Base-by-base conservation (phyloP, 2,888 invertebrate species). In the Diachrysia chrysitis region DNA sequence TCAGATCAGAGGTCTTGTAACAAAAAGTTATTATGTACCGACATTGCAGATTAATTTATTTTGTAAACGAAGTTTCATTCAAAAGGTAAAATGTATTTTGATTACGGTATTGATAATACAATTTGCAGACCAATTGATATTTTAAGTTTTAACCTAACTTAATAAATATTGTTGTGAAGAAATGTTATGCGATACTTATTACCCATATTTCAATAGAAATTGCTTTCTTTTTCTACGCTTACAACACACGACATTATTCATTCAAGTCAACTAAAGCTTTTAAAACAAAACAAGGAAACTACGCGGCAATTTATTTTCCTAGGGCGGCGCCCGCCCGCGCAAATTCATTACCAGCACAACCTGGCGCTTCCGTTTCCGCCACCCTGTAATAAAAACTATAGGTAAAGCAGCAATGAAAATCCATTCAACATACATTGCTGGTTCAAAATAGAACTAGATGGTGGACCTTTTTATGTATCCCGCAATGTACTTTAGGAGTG, bases 301-400 rank as follows among this genome's bases (percentile, higher is more conserved):
- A 89, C 83, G 82, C 78, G 78, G 92, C 85, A 90, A 94, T 94
- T 91, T 91, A 92, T 93, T 92, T 90, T 89, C 86, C 81, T 88
- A 89, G 91, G 92, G 92, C 91, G 92, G 88, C 92, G 89, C 89
- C 92, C 91, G 89, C 93, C 93, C 89, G 82, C 87, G 93, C 93
- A 91, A 94, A 94, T 95, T 95, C 94, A 95, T 95, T 95, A 95
- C 93, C 83, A 88, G 87, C 88, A 91, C 89, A 91, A 93, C 88
- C 90, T 87, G 90, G 89, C 88, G 91, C 94, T 95, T 94, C 94
- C 94, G 94, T 90, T 93, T 94, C 93, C 94, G 90, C 74, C 81
- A 78, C 76, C 79, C 76, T 62, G 63, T 74, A 85, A 64, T 66
- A 73, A 69, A 42, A 48, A 69, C 17, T 29, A 17, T 25, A 64